Evolutionary conservation across 2,888 invertebrate genomes (phyloP), one percentile per base, ranked within the genome.

Genomic region (Sminthurides aquaticus): DNA sequence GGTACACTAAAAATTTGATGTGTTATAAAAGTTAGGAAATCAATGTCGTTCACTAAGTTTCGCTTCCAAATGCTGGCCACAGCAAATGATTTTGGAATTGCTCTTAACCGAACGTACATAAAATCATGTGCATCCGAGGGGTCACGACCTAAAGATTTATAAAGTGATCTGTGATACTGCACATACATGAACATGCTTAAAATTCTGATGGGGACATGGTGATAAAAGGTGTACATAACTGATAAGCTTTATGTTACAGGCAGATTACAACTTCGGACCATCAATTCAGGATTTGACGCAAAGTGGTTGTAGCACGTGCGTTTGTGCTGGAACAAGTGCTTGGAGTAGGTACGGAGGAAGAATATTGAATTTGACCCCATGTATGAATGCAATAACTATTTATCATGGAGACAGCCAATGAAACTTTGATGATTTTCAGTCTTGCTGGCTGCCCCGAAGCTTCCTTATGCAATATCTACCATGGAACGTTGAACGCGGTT

Each of bases 391-490:
- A 15, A 52, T 52, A 52, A 15, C 54, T 52, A 52, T 15, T 22
- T 5, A 52, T n/a, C 43, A 34, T 34, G 43, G 43, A 34, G 43
- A 5, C 5, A 15, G 43, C 15, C 15, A 34, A 15, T 34, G 43
- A 34, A 52, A 52, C 20, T 8, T 22, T 52, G 52, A 20, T 15
- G 20, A 52, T 15, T 22, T 69, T 18, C 72, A 81, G 84, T 74
- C 76, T 84, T 58, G 82, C 83, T 5, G 84, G 84, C 8, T 84
- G 83, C 77, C 84, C 84, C 1, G 84, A 84, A 66, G 84, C 84
- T 20, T 82, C 84, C 5, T 78, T 82, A 15, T 81, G 81, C 22
- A 84, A 84, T 75, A 81, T 84, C 54, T 82, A 80, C 72, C 80
- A 81, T 73, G 84, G 83, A 3, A 78, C 82, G 52, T 80, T 81